phyloP scores from a whole-genome alignment of 30 jellyfish, hydroid and myxozoan species.

The Pseudorhiza aurosa region DNA sequence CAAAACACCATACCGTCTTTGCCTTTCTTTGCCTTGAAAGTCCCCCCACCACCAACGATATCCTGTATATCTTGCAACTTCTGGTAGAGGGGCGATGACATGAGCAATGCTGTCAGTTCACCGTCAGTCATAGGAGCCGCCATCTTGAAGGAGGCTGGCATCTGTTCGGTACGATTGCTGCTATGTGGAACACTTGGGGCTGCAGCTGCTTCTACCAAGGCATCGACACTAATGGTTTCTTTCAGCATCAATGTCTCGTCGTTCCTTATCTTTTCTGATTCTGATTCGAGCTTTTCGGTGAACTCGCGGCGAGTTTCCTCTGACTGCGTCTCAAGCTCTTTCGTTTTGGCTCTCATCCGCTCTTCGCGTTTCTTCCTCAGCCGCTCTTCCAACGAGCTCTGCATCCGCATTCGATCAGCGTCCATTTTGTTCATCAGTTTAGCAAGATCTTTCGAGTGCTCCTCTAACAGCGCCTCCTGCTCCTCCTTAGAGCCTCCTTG shows the following conservation, averaged over 20 bases:
- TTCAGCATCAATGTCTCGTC: constrained; percentile 83
- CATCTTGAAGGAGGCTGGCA: constrained; percentile 86
- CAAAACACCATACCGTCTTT: not conserved
- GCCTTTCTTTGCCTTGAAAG: constrained; percentile 45
- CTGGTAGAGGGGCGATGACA: constrained; percentile 95
- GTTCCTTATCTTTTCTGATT: constrained; percentile 68
- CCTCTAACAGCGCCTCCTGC: constrained; percentile 88
- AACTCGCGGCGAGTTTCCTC: constrained; percentile 78
- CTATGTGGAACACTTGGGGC: constrained; percentile 33
- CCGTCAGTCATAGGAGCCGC: constrained; percentile 94
- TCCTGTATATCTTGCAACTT: constrained; percentile 84
- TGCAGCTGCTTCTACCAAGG: constrained; percentile 67
- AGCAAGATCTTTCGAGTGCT: constrained; percentile 94
- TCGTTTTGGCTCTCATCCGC: constrained; percentile 67
- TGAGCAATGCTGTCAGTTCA: constrained; percentile 74
- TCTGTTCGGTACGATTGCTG: constrained; percentile 25
- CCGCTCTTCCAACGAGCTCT: constrained; percentile 88
- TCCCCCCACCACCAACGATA: constrained; percentile 75
- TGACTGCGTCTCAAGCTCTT: constrained; percentile 80
- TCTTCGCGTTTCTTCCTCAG: constrained; percentile 89
- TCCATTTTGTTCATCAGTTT: constrained; percentile 96
- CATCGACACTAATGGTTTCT: constrained; percentile 77
- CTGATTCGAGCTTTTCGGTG: constrained; percentile 79
- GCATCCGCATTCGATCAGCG: constrained; percentile 98
- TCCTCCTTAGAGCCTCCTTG: constrained; percentile 96